Percentiles rank a stretch among this genome's conserved stretches.
Conservation (phyloP, 2,888 invertebrate genomes). For the Pediacus dermestoides region DNA sequence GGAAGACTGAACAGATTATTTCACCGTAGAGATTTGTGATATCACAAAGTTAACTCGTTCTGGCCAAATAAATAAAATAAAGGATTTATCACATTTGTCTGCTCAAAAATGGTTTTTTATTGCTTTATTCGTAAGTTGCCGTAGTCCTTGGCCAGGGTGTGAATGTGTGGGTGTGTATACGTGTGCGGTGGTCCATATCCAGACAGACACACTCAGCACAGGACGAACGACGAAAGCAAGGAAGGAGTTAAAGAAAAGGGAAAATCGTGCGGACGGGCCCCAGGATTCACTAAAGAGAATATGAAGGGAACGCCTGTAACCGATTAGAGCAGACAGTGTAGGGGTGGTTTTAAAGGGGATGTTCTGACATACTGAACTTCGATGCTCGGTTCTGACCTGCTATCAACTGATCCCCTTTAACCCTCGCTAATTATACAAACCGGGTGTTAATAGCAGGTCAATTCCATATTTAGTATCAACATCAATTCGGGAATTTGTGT, state of each 20-base stretch:
- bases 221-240: neutral
- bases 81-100: too few relatives aligned
- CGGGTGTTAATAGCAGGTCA: conserved; percentile 48
- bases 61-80: too few relatives aligned
- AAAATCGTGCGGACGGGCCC: conserved; percentile 15
- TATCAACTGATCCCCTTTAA: conserved; percentile 35
- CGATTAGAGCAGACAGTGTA: conserved; percentile 43
- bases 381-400: conserved; percentile 24
- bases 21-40: too few relatives aligned
- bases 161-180: neutral
- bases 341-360: conserved; percentile 43
- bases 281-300: conserved; percentile 33
- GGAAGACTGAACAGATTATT: too few relatives aligned
- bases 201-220: neutral
- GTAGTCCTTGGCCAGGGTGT: too few relatives aligned
- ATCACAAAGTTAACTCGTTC: too few relatives aligned
- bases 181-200: neutral
- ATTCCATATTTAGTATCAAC: conserved; percentile 42
- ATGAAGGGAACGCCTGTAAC: conserved; percentile 42
- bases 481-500: too few relatives aligned
- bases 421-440: conserved; percentile 43
- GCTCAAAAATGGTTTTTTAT: too few relatives aligned
- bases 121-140: too few relatives aligned
- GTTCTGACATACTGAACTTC: conserved; percentile 36
- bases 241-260: conserved; percentile 5